A percentile compares a stretch with the other conserved stretches of the same genome.
Conservation (phyloP, 2,888 invertebrate genomes). For the Himalopsyche anomala region DNA sequence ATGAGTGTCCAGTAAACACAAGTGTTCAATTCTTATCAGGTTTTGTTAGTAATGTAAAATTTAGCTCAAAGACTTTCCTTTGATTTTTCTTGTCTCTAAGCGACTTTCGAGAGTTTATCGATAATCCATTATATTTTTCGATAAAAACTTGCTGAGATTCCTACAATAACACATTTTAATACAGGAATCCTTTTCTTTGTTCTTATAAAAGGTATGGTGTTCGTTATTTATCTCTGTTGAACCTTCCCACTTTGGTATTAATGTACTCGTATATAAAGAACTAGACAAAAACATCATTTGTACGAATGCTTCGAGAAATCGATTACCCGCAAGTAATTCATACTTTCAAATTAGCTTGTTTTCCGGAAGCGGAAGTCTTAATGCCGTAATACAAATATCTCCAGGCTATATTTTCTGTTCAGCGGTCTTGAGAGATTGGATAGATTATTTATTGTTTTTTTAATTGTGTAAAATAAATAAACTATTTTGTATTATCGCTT, state of each 20-base stretch:
- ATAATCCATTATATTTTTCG: too few species aligned
- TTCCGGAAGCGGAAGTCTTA: not conserved
- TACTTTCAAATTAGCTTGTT: conserved; percentile 16
- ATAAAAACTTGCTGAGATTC: too few species aligned
- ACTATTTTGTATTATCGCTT: not conserved
- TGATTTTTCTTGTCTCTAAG: too few species aligned
- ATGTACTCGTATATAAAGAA: not conserved
- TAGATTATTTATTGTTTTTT: not conserved
- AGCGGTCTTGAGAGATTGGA: not conserved
- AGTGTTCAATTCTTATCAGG: too few species aligned
- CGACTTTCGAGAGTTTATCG: too few species aligned
- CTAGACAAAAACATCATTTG: conserved; percentile 15
- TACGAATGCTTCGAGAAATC: not conserved
- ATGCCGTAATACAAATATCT: not conserved
- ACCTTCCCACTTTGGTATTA: not conserved
- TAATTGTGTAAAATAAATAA: not conserved
- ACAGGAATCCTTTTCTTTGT: too few species aligned
- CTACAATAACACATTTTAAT: too few species aligned
- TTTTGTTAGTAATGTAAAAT: too few species aligned
- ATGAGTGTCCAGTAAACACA: too few species aligned
- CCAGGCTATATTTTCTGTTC: not conserved
- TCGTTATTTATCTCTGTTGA: not conserved
- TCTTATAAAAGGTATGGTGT: not conserved
- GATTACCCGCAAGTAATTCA: conserved; percentile 9
- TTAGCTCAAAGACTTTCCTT: too few species aligned